Evolutionary conservation across 2,888 invertebrate species (phyloP).

Genomic region (Pristionchus exspectatus): DNA sequence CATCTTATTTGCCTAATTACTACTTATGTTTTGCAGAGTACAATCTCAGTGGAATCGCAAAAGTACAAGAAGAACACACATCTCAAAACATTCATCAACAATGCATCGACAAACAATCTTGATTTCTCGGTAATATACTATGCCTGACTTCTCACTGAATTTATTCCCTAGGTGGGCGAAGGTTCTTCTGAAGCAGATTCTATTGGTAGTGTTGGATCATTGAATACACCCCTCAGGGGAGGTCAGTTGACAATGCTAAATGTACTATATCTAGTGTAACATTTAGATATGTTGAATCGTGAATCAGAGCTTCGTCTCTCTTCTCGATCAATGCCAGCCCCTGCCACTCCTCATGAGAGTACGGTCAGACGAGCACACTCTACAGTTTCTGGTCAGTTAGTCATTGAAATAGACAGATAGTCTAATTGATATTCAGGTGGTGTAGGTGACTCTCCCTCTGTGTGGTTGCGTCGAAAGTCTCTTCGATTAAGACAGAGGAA

Average conservation of each 20-base stretch:
- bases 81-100: constrained; percentile 40
- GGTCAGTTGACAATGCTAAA: neutral
- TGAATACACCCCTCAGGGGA: constrained; percentile 47
- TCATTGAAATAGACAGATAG: neutral
- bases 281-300: constrained; percentile 36
- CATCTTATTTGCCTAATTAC: neutral
- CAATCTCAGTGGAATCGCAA: constrained; percentile 8
- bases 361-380: constrained; percentile 46
- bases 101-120: neutral
- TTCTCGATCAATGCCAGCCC: constrained; percentile 49
- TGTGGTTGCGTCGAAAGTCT: constrained; percentile 54
- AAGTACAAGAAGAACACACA: constrained; percentile 32
- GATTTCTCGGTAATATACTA: constrained; percentile 17
- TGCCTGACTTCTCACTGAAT: neutral
- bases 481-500: constrained; percentile 42
- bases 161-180: neutral
- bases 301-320: constrained; percentile 48
- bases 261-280: neutral
- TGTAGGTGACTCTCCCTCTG: constrained; percentile 43
- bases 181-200: constrained; percentile 45
- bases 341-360: constrained; percentile 40
- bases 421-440: neutral
- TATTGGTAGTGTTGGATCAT: constrained; percentile 46
- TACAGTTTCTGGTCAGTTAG: constrained; percentile 36
- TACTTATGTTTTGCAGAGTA: constrained; percentile 4